phyloP scores from a whole-genome alignment of 2,113 vertebrate genomes.

The Physeter macrocephalus region DNA sequence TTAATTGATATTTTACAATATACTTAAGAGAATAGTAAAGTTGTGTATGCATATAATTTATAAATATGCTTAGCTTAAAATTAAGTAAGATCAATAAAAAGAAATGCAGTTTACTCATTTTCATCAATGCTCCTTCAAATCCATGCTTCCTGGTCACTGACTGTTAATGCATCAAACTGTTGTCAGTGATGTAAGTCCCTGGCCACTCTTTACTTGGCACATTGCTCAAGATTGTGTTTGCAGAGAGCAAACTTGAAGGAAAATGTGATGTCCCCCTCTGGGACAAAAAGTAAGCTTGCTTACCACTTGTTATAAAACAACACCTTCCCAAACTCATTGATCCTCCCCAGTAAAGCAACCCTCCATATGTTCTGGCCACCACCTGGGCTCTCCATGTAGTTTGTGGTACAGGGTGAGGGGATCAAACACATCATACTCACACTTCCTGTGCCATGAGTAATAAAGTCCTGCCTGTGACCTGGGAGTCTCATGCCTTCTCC shows the following conservation, averaged over 20 bases:
- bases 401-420: background rate
- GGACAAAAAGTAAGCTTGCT: background rate
- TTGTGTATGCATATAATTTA: background rate
- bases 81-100: background rate
- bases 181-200: background rate
- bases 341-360: background rate
- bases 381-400: background rate
- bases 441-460: background rate
- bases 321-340: background rate
- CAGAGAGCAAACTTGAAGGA: background rate
- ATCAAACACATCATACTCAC: background rate
- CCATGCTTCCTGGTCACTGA: background rate
- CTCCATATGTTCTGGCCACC: rapidly evolving
- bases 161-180: background rate
- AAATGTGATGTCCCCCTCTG: background rate
- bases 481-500: background rate
- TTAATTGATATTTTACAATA: background rate
- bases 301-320: background rate
- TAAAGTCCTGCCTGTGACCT: background rate
- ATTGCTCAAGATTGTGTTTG: background rate
- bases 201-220: background rate
- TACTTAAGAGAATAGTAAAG: background rate
- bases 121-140: background rate
- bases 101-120: background rate
- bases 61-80: background rate